Percentiles rank a stretch among this genome's conserved stretches.
These are phyloP conservation scores for Emydocephalus ijimae DNA, from an alignment of 2,113 vertebrate species.

Conservation along the genomic window DNA sequence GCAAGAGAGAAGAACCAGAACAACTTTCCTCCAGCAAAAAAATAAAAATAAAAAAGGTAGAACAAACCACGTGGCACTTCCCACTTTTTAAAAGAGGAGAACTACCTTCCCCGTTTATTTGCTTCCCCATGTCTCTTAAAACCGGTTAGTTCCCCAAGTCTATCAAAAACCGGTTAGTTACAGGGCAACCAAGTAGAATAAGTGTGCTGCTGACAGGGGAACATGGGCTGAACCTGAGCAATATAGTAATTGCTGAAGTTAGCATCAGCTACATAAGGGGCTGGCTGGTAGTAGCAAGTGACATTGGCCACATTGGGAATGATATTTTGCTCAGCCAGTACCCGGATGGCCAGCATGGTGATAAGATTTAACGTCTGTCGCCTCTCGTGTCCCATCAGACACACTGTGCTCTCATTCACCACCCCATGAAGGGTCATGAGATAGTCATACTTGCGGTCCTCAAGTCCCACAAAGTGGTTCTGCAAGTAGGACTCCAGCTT, in stretches of 20 bases:
- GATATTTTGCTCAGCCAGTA: conserved; percentile 96
- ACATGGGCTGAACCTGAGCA: conserved; percentile 95
- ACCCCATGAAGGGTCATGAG: conserved; percentile 95
- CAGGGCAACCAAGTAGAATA: conserved; percentile 98
- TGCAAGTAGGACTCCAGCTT: conserved; percentile 99
- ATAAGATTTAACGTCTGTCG: conserved; percentile 96
- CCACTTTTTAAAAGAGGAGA: conserved; percentile 53
- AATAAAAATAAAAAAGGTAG: conserved; percentile 69
- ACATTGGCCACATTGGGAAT: conserved; percentile 98
- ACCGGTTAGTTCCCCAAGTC: conserved; percentile 42
- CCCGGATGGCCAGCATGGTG: conserved; percentile 94
- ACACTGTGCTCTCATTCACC: conserved; percentile 98
- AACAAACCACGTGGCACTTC: conserved; percentile 74
- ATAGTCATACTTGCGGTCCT: conserved; percentile 99
- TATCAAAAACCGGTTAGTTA: conserved; percentile 77
- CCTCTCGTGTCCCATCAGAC: conserved; percentile 98
- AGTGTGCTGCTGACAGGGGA: conserved; percentile 92
- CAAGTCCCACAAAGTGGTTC: conserved; percentile 98
- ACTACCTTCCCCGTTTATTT: conserved; percentile 34
- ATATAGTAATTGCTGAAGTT: conserved; percentile 99
- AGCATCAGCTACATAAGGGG: conserved; percentile 94
- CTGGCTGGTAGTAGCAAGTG: conserved; percentile 98
- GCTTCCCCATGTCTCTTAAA: conserved; percentile 56
- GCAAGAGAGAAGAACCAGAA: conserved; percentile 67
- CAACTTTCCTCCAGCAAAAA: conserved; percentile 63